Evolutionary conservation across 2,113 vertebrate genomes (phyloP), one percentile per base, ranked within the genome.

Genomic region (Seriola rivoliana): DNA sequence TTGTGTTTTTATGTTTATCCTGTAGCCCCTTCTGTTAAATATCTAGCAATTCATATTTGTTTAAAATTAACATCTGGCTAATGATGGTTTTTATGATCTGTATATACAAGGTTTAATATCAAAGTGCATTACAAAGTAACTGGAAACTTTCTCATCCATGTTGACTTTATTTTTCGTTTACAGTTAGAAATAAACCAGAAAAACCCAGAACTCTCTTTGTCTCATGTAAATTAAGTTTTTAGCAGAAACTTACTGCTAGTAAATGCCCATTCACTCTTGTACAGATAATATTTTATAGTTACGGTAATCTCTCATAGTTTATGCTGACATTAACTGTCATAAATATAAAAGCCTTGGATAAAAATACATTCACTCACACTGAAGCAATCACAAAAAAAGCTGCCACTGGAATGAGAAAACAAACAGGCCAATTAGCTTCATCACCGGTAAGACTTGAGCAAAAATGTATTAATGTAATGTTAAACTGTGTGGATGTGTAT

Each of bases 281-380:
- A 84, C 70, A 75, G 11, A 14, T 86, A 42, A 8, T 13, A 79
- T 32, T 71, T 50, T 13, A 68, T 23, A 55, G 46, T 57, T 65
- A 11, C 9, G 2, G 14, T 80, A 81, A 89, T 88, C 58, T 87
- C 71, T 80, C 42, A 34, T 62, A 84, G 58, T 54, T 46, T 78
- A 65, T 52, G 13, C 69, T 42, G 23, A 77, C 9, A 63, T 75
- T 55, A 73, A 78, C 68, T 65, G 65, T 17, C 72, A 84, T 82
- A 85, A 81, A 91, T 88, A 88, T 84, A 86, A 91, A 92, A 76
- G 11, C 40, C 44, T 66, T 62, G 3, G 12, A 75, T 80, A 80
- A 50, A 90, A 86, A 81, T 90, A 93, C 90, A 90, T 90, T 93
- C 87, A 89, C 44, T 78, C 66, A 59, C 42, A 69, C 62, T 75